Evolutionary conservation across 2,113 vertebrate species (phyloP).

Genomic region (Odontesthes bonariensis): DNA sequence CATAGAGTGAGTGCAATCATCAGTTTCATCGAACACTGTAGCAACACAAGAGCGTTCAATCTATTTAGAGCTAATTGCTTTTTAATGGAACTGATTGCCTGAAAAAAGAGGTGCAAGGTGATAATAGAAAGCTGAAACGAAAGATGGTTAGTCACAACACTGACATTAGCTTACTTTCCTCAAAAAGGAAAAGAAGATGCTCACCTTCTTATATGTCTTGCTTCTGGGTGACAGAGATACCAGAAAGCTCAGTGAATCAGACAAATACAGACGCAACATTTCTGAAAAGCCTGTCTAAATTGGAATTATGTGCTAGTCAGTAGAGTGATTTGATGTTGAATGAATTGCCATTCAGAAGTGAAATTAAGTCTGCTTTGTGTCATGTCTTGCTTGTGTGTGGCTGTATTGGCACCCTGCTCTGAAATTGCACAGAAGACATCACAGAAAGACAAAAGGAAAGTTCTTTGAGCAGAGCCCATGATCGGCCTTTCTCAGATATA

Average conservation of each 20-base stretch:
- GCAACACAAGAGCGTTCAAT: too few relatives aligned
- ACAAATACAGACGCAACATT: not conserved
- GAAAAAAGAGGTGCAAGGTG: too few relatives aligned
- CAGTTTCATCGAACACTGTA: not conserved
- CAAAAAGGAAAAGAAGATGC: not conserved
- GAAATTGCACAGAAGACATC: not conserved
- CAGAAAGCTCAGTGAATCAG: not conserved
- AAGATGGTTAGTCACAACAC: too few relatives aligned
- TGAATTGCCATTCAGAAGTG: not conserved
- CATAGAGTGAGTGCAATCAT: conserved; percentile 81
- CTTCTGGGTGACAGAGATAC: not conserved
- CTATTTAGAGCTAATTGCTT: too few relatives aligned
- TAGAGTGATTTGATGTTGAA: conserved; percentile 30
- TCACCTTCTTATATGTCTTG: not conserved
- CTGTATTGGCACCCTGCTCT: not conserved
- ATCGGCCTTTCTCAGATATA: too few relatives aligned
- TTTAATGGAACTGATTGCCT: too few relatives aligned
- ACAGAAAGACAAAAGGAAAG: not conserved
- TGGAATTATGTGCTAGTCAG: conserved; percentile 1
- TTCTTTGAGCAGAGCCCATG: too few relatives aligned
- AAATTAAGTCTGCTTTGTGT: not conserved
- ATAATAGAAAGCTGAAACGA: too few relatives aligned
- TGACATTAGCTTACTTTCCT: too few relatives aligned
- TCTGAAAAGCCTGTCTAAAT: conserved; percentile 35
- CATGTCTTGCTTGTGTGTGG: not conserved